Evolutionary conservation across 1,140 invertebrate species (phyloP).

Genomic region (Zaprionus ghesquierei): DNA sequence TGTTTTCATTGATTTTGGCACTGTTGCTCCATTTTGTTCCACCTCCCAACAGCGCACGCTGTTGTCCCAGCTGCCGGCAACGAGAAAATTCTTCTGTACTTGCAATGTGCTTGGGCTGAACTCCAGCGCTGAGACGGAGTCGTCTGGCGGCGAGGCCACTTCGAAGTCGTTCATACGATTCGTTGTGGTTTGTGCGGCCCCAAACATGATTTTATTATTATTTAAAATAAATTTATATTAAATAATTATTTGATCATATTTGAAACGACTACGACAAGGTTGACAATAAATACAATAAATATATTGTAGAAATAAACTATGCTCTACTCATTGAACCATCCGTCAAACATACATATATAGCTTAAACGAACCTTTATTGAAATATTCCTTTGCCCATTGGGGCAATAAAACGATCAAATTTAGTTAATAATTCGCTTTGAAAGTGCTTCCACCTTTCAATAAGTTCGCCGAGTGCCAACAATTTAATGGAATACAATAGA

Average conservation of each 20-base stretch:
- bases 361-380: not conserved
- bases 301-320: no score
- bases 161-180: constrained; percentile 98
- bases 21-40: constrained; percentile 94
- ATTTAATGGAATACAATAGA: constrained; percentile 1
- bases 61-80: constrained; percentile 99
- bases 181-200: constrained; percentile 74
- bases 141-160: constrained; percentile 96
- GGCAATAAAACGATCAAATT: not conserved
- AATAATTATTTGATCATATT: no score
- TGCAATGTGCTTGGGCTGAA: constrained; percentile 94
- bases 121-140: constrained; percentile 95
- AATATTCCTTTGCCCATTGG: not conserved
- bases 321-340: no score
- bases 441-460: not conserved
- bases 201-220: constrained; percentile 69
- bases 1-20: constrained; percentile 98
- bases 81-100: constrained; percentile 93
- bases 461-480: not conserved
- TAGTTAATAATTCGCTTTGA: not conserved
- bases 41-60: constrained; percentile 99
- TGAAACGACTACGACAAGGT: no score
- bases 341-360: no score
- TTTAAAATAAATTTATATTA: no score
- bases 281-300: no score